Percentiles rank a stretch among this genome's conserved stretches.
Conservation (phyloP, 2,888 invertebrate species). For the Nasonovia ribisnigri region DNA sequence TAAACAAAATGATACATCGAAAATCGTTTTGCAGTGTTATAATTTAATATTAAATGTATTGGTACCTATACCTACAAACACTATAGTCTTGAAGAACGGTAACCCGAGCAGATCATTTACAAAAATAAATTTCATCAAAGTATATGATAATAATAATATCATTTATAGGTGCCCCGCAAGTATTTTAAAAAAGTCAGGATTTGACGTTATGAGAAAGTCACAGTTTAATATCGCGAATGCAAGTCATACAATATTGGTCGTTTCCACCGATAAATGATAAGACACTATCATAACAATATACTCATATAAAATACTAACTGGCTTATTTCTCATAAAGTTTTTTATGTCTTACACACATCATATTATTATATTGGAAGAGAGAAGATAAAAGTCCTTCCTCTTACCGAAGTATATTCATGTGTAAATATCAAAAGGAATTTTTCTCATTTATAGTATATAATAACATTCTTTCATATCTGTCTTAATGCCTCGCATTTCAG, state of each 20-base stretch:
- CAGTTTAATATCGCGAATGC: background rate
- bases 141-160: background rate
- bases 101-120: background rate
- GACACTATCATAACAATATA: background rate
- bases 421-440: background rate
- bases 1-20: background rate
- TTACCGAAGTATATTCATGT: background rate
- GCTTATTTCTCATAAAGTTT: background rate
- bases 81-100: background rate
- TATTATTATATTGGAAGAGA: background rate
- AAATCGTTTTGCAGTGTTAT: background rate
- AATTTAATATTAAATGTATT: background rate
- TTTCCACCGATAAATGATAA: background rate
- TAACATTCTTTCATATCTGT: background rate
- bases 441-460: too few relatives aligned
- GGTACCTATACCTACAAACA: background rate
- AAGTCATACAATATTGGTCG: background rate
- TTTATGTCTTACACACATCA: background rate
- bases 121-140: background rate
- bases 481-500: background rate
- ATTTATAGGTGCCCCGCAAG: background rate
- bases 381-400: background rate
- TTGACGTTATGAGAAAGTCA: background rate
- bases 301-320: background rate
- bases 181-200: background rate